These are phyloP conservation scores for Synaphobranchus kaupii DNA, from an alignment of 2,797 vertebrate genomes.

Conservation along the genomic window DNA sequence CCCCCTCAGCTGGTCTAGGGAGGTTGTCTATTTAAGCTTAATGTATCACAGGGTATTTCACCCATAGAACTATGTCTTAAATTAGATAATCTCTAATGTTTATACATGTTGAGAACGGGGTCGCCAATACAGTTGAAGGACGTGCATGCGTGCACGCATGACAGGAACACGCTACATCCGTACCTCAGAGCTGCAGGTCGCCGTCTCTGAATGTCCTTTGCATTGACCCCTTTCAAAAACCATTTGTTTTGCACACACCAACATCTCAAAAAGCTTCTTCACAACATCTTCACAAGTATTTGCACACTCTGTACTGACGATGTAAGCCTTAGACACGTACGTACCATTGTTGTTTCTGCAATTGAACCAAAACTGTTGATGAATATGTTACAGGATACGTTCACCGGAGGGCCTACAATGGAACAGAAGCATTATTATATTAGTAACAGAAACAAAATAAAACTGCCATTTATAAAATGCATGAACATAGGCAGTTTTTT, in stretches of 20 bases:
- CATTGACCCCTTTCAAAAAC: background rate
- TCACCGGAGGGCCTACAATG: slow-evolving; percentile 87
- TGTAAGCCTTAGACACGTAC: slow-evolving; percentile 44
- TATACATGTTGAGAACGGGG: too few relatives aligned
- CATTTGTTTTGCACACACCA: background rate
- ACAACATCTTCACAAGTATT: background rate
- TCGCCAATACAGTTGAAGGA: too few relatives aligned
- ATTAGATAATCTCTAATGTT: too few relatives aligned
- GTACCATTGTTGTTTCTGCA: slow-evolving; percentile 97
- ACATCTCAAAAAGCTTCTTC: background rate
- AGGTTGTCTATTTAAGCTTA: too few relatives aligned
- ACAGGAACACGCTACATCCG: background rate
- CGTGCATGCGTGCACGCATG: background rate
- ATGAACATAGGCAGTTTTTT: background rate
- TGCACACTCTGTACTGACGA: background rate
- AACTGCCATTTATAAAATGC: background rate
- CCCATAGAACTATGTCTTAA: too few relatives aligned
- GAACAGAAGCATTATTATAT: background rate
- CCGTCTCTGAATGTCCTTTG: background rate
- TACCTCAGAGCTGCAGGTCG: background rate
- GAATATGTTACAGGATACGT: slow-evolving; percentile 97
- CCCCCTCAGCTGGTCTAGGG: too few relatives aligned
- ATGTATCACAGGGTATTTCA: too few relatives aligned
- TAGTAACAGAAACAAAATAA: slow-evolving; percentile 46
- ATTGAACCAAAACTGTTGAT: slow-evolving; percentile 99